Base-by-base conservation (phyloP, 2,113 vertebrate genomes). In the Microtus richardsoni region DNA sequence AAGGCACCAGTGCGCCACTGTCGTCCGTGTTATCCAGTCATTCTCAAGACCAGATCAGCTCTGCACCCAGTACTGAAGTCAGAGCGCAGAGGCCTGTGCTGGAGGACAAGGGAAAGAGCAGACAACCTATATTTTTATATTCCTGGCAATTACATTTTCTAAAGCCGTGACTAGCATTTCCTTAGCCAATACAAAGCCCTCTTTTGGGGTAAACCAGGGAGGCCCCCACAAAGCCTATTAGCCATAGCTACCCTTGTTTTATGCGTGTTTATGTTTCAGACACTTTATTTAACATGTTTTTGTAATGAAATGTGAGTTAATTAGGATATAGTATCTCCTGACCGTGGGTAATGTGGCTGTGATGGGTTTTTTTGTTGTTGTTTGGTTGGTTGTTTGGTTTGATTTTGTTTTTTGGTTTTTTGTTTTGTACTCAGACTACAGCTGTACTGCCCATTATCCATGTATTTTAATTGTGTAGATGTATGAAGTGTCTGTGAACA, bases 1-100 rank as follows among this genome's bases (percentile, higher is more conserved):
- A 97, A 62, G 99, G 98, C 99, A 99, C 99, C 93, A 36, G 33
- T 70, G 66, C 7, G 3, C 68, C 68, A 71, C 68, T n/a, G 68
- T n/a, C 7, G 2, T n/a, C 16, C 6, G 16, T 16, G 8, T 71
- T n/a, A n/a, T 19, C n/a, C 33, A n/a, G 36, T 19, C 36, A n/a
- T 36, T n/a, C 36, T 71, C 28, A 30, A 66, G 28, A 66, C 64
- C 64, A 66, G 28, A 5, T 66, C 28, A 66, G 26, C 28, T 30
- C 64, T 66, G 28, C 64, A 66, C 58, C 19, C 19, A 58, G 58
- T 58, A 58, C 58, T 58, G 58, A 58, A 58, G 19, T 58, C 19
- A 2, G 58, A 58, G 58, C 19, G 0, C 19, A 33, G 68, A 71
- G 68, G 19, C 68, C 66, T 71, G 6, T 19, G 16, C 68, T 71